A percentile compares a stretch with the other conserved stretches of the same genome.
These are phyloP conservation scores for Acrocephalus kingi DNA, from an alignment of 2,113 vertebrate genomes.

Conservation along the genomic window DNA sequence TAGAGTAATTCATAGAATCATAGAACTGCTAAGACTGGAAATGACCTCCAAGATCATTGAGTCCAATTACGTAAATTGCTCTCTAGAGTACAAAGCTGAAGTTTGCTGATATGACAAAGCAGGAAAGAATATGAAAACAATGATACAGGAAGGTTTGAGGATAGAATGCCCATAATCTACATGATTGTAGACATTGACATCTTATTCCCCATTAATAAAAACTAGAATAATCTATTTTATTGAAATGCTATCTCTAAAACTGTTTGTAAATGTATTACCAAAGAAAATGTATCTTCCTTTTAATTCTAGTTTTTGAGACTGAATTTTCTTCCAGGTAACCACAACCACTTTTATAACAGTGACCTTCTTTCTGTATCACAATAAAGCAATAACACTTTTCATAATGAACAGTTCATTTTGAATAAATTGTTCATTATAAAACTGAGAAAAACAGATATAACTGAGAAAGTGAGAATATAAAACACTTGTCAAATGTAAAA, in stretches of 20 bases:
- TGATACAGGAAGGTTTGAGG: background rate
- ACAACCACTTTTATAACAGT: background rate
- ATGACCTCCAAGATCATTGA: background rate
- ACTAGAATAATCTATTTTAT: background rate
- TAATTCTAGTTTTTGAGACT: background rate
- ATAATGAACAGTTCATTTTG: background rate
- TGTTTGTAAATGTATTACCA: background rate
- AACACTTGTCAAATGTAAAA: background rate
- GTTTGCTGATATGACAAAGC: background rate
- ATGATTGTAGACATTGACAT: background rate
- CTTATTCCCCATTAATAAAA: background rate
- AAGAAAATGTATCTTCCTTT: background rate
- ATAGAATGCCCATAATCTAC: background rate
- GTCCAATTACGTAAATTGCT: background rate
- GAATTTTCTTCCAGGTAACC: background rate
- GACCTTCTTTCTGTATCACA: background rate
- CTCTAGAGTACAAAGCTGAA: background rate
- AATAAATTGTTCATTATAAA: background rate
- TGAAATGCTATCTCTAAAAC: background rate
- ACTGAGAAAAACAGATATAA: background rate
- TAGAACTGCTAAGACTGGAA: background rate
- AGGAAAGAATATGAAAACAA: background rate
- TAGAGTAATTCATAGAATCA: background rate
- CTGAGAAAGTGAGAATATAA: background rate
- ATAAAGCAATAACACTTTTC: background rate